phyloP scores from a whole-genome alignment of 2,113 vertebrate species.

The Neofelis nebulosa region DNA sequence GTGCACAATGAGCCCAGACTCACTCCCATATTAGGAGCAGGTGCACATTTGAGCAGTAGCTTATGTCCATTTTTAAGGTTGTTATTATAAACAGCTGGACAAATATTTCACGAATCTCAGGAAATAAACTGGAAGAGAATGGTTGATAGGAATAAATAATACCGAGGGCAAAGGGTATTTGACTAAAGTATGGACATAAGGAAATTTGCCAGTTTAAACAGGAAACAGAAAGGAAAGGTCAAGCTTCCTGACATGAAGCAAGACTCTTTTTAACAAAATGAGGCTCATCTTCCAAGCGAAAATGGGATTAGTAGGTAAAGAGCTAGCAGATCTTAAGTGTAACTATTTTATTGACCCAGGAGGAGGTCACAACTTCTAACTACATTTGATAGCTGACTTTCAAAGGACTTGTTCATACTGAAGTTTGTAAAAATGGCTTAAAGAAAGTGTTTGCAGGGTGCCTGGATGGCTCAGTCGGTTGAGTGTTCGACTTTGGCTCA shows the following conservation, averaged over 20 bases:
- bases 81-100: constrained; percentile 35
- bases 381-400: background rate
- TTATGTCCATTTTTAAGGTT: background rate
- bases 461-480: too few species aligned
- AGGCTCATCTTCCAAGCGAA: background rate
- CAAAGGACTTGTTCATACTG: background rate
- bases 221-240: constrained; percentile 37
- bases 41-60: background rate
- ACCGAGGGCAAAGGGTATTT: background rate
- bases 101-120: constrained; percentile 33
- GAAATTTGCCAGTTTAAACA: constrained; percentile 44
- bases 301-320: background rate
- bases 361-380: background rate
- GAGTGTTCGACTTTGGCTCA: too few species aligned
- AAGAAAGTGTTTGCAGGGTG: background rate
- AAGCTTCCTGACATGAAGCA: background rate
- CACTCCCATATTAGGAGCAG: background rate
- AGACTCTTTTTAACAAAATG: background rate
- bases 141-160: background rate
- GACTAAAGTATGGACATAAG: background rate
- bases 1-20: background rate
- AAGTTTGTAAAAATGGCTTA: background rate
- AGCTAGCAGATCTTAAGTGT: background rate
- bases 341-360: background rate
- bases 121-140: background rate